Percentiles rank a stretch among this genome's conserved stretches.
These are phyloP conservation scores for Linyphia triangularis DNA, from an alignment of 2,888 invertebrate species.

Conservation along the genomic window DNA sequence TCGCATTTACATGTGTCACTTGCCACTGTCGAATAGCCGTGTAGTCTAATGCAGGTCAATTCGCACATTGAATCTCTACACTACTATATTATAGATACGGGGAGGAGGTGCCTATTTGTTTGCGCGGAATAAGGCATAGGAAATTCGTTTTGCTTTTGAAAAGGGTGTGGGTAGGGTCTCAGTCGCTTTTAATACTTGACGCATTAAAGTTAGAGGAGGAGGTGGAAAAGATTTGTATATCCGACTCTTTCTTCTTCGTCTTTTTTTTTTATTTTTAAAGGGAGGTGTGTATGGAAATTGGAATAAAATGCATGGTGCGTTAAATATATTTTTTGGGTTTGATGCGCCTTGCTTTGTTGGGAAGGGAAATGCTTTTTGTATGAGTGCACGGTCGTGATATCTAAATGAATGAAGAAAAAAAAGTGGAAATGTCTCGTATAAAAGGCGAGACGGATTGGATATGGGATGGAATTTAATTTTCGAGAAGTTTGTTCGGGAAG, in stretches of 20 bases:
- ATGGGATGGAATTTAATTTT: constrained; percentile 59
- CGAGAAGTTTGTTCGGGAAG: constrained; percentile 44
- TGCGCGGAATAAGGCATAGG: constrained; percentile 44
- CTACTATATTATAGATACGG: constrained; percentile 50
- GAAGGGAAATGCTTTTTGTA: constrained; percentile 35
- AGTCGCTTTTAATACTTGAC: constrained; percentile 72
- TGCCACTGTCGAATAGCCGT: constrained; percentile 34
- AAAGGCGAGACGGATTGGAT: constrained; percentile 56
- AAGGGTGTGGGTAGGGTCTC: neutral
- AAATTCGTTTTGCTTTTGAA: constrained; percentile 70
- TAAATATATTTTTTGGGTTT: constrained; percentile 59
- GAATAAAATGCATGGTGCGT: constrained; percentile 62
- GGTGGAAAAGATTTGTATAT: constrained; percentile 54
- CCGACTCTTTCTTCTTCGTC: constrained; percentile 29
- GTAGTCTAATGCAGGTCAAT: constrained; percentile 70
- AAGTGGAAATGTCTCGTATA: constrained; percentile 14
- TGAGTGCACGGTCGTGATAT: constrained; percentile 16
- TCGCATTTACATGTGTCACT: constrained; percentile 75
- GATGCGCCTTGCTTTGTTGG: neutral
- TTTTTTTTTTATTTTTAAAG: neutral
- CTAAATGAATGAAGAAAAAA: neutral
- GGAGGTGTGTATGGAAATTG: constrained; percentile 53
- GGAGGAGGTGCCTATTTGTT: constrained; percentile 32
- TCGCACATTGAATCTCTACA: constrained; percentile 43
- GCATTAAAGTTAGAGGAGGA: constrained; percentile 66